These are phyloP conservation scores for Enteromius treurensis DNA, from an alignment of 2,797 vertebrate species.

Conservation along the genomic window DNA sequence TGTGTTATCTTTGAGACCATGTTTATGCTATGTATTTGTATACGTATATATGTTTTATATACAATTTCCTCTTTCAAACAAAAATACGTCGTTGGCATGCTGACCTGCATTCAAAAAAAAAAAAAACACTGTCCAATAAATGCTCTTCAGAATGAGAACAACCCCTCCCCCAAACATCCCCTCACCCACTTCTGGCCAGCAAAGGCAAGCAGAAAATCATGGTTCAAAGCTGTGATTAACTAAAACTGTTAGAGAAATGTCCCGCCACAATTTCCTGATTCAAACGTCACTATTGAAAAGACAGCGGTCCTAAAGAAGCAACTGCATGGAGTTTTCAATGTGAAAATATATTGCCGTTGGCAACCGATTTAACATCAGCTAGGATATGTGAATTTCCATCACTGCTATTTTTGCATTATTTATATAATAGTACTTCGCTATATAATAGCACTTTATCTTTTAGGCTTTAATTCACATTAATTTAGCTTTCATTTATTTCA, in stretches of 20 bases:
- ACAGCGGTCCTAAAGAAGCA: neutral
- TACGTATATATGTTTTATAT: neutral
- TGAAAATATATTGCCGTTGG: neutral
- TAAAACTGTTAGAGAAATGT: neutral
- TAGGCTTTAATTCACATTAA: too few relatives aligned
- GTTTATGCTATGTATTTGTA: neutral
- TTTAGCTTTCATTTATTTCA: neutral
- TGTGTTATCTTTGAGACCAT: neutral
- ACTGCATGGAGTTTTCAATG: neutral
- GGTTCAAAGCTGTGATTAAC: neutral
- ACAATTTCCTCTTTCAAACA: neutral
- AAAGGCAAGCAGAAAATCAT: neutral
- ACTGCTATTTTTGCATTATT: too few relatives aligned
- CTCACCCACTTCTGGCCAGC: neutral
- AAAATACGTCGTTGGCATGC: neutral
- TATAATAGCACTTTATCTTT: too few relatives aligned
- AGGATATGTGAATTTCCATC: too few relatives aligned
- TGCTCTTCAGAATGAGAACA: neutral
- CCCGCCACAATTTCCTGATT: neutral
- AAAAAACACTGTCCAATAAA: neutral
- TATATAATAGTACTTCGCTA: too few relatives aligned
- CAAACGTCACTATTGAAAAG: neutral
- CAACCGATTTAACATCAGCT: neutral
- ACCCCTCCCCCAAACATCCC: neutral
- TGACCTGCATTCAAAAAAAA: neutral